Evolutionary conservation across 2,113 vertebrate species (phyloP).

Genomic region (Zingel zingel): DNA sequence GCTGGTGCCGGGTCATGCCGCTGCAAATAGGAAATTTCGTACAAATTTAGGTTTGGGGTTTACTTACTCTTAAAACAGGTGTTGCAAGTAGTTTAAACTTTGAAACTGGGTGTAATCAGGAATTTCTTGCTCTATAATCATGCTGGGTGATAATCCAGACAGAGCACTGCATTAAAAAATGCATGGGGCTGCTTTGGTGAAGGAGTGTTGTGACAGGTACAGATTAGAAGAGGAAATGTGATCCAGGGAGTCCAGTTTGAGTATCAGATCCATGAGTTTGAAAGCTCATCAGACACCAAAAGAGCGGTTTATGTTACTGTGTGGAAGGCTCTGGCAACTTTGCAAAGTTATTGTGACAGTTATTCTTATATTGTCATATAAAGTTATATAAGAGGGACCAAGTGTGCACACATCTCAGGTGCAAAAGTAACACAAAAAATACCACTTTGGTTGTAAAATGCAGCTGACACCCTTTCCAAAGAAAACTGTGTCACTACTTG

Average conservation of each 20-base stretch:
- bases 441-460: neutral
- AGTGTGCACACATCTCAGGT: too few species aligned
- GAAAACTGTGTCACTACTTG: neutral
- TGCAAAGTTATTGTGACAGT: neutral
- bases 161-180: conserved; percentile 23
- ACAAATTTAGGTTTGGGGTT: neutral
- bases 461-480: neutral
- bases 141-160: neutral
- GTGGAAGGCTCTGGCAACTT: neutral
- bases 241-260: conserved; percentile 6
- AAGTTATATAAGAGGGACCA: neutral
- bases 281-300: conserved; percentile 14
- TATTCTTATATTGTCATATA: neutral
- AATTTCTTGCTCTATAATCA: too few species aligned
- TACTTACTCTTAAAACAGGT: neutral
- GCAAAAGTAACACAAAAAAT: too few species aligned
- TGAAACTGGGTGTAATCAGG: neutral
- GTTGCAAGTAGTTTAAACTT: neutral
- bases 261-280: conserved; percentile 10
- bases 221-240: neutral
- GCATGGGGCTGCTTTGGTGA: neutral
- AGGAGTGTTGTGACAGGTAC: neutral
- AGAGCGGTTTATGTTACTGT: neutral
- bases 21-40: neutral
- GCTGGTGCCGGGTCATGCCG: neutral